Conservation (phyloP, 2,113 vertebrate genomes). For the Caretta caretta region DNA sequence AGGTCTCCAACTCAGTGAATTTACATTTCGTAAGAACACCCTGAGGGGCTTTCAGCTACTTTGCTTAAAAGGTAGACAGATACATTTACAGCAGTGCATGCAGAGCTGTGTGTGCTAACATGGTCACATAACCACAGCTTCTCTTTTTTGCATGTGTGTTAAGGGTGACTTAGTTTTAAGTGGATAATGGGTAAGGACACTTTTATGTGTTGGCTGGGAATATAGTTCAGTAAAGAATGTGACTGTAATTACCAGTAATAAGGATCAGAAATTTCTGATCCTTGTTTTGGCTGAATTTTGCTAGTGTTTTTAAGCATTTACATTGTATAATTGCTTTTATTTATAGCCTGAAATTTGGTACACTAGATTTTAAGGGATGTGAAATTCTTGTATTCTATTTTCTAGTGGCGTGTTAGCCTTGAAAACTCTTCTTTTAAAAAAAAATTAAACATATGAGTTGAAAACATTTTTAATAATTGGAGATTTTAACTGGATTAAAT, state of each 20-base stretch:
- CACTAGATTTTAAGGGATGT: conserved; percentile 46
- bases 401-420: conserved; percentile 1
- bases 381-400: conserved; percentile 56
- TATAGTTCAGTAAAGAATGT: conserved; percentile 57
- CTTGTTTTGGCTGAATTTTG: conserved; percentile 59
- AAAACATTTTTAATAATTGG: conserved; percentile 31
- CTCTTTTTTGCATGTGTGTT: conserved; percentile 19
- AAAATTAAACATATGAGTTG: background rate
- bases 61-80: conserved; percentile 72
- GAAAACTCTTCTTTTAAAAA: background rate
- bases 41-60: conserved; percentile 69
- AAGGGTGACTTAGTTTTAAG: conserved; percentile 45
- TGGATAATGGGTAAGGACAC: conserved; percentile 61
- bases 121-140: background rate
- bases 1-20: conserved; percentile 74
- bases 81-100: conserved; percentile 49
- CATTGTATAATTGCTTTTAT: conserved; percentile 70
- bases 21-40: conserved; percentile 76
- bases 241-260: conserved; percentile 72
- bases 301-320: conserved; percentile 59
- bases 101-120: conserved; percentile 37
- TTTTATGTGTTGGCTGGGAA: conserved; percentile 70
- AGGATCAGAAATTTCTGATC: conserved; percentile 70
- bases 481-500: conserved; percentile 8
- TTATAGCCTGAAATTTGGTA: conserved; percentile 61